A percentile compares a stretch with the other conserved stretches of the same genome.
Evolutionary conservation across 2,888 invertebrate genomes (phyloP).

Genomic region (Tipula confusa): DNA sequence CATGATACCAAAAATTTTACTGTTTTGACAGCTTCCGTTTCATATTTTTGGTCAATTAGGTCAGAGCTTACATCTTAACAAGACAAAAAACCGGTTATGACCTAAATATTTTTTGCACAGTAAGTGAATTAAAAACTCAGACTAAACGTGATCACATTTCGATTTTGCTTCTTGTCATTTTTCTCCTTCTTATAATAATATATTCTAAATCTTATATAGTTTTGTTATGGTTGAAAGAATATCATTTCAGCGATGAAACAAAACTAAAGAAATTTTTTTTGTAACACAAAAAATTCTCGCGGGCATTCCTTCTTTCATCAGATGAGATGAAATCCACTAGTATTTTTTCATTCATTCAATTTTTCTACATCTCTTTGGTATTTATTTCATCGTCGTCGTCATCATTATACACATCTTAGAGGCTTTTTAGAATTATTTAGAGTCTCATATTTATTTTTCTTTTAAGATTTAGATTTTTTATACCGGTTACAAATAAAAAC

Average conservation of each 20-base stretch:
- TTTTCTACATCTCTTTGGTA: not conserved
- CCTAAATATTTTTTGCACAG: too few species aligned
- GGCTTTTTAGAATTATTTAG: not conserved
- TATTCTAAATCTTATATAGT: not conserved
- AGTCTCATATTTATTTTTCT: not conserved
- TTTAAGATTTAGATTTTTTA: not conserved
- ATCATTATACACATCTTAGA: not conserved
- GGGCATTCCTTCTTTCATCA: constrained; percentile 3
- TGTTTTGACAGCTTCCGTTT: too few species aligned
- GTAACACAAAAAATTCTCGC: not conserved
- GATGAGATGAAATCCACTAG: not conserved
- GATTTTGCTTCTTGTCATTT: not conserved
- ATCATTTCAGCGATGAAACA: not conserved
- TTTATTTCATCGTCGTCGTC: not conserved
- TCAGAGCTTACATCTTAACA: too few species aligned
- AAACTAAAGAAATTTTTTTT: not conserved
- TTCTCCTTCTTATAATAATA: too few species aligned
- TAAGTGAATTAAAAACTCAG: not conserved
- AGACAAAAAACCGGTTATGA: too few species aligned
- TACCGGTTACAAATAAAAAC: not conserved
- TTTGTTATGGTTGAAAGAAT: not conserved
- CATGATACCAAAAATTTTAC: too few species aligned
- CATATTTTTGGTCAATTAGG: too few species aligned
- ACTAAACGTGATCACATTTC: not conserved
- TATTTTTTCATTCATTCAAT: not conserved